Evolutionary conservation across 2,888 invertebrate species (phyloP), one percentile per base, ranked within the genome.

Genomic region (Apotomis turbidana): DNA sequence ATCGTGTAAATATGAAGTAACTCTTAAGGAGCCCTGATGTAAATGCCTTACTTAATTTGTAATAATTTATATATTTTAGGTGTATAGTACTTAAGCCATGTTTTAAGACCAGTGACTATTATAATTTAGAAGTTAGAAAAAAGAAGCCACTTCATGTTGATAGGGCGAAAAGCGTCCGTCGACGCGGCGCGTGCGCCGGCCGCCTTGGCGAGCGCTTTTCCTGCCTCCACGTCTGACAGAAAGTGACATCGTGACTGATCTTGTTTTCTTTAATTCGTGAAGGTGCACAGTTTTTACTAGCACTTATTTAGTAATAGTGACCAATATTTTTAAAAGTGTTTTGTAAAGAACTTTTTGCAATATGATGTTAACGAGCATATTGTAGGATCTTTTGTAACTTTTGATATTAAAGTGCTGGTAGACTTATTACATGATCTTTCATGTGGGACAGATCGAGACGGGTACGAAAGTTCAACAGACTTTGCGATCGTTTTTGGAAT

Each of bases 71-170:
- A 90, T 93, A 93, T 92, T 91, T 91, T 93, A 93, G 93, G 91
- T 93, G 93, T 93, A 93, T 93, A 93, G 93, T 93, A 93, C 93
- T 92, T 93, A 93, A 93, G 93, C 93, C 93, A 93, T 93, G 92
- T 93, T 91, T 92, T 90, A 89, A 93, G 93, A 93, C 93, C 93
- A 92, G 92, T 93, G 91, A 92, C 90, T 93, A 91, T 92, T 93
- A 87, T 92, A 90, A 90, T 93, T 90, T 93, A 91, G 91, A 88
- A 89, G 84, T 90, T 72, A 72, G 72, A 72, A 87, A 88, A 87
- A 83, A 82, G 81, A 83, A 83, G 89, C 88, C 87, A 87, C 84
- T 83, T 84, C 84, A 79, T 74, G 76, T 75, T 84, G 81, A 83
- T 79, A 79, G 69, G 79, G 71, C 67, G 91, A 91, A 88, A 91